Evolutionary conservation across 23 tunicate species (phyloP).

Genomic region (Trididemnum nubilum): DNA sequence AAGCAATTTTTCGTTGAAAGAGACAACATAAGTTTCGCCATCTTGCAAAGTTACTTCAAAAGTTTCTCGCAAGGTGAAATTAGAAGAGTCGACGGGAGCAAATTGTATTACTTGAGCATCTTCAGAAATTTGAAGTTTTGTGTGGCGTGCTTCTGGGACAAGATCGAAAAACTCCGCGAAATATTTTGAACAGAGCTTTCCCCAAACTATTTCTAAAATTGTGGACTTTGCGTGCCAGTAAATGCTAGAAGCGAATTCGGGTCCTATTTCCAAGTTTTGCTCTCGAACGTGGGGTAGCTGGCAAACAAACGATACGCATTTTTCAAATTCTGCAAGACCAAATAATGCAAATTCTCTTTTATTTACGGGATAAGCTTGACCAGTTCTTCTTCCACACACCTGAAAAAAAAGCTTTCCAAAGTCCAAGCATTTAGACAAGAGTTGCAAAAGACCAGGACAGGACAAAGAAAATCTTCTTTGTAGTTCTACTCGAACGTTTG

Average conservation of each 20-base stretch:
- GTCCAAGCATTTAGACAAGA: too few relatives aligned
- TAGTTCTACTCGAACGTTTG: too few relatives aligned
- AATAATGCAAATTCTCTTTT: not conserved
- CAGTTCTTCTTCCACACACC: too few relatives aligned
- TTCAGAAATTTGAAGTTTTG: not conserved
- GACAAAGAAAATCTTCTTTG: too few relatives aligned
- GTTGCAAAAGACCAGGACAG: too few relatives aligned
- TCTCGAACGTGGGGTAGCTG: conserved; percentile 26
- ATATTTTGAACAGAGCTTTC: not conserved
- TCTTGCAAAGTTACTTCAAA: conserved; percentile 22
- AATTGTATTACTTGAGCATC: not conserved
- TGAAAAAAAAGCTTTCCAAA: too few relatives aligned
- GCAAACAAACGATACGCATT: not conserved
- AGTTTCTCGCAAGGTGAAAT: not conserved
- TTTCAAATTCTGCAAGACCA: not conserved
- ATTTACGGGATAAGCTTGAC: not conserved
- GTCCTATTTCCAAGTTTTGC: conserved; percentile 19
- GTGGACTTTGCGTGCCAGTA: conserved; percentile 29
- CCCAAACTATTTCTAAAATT: conserved; percentile 23
- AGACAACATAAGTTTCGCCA: not conserved
- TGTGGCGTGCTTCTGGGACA: not conserved
- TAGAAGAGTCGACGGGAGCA: not conserved
- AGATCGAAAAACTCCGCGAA: not conserved
- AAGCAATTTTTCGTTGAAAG: conserved; percentile 6
- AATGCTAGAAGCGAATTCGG: conserved; percentile 20